phyloP scores from a whole-genome alignment of 2,797 vertebrate genomes.

The Heteromormyrus szaboi region DNA sequence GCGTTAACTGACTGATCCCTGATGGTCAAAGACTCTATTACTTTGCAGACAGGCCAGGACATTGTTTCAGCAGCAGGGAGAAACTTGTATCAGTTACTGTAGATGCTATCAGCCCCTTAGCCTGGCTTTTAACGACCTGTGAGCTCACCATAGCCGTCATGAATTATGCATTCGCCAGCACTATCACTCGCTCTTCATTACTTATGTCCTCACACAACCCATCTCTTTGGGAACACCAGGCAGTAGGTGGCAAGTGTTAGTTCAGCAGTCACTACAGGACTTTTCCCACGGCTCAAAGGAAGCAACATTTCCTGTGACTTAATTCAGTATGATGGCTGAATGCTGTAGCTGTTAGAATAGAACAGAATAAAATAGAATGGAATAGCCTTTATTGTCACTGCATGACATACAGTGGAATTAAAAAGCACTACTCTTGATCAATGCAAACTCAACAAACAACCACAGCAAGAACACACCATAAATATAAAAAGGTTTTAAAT shows the following conservation, averaged over 20 bases:
- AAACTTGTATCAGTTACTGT: constrained; percentile 27
- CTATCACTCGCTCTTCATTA: neutral
- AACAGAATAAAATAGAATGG: neutral
- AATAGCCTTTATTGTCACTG: neutral
- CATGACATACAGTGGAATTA: neutral
- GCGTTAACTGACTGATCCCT: neutral
- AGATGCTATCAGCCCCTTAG: neutral
- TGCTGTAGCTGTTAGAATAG: neutral
- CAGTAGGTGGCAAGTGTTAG: neutral
- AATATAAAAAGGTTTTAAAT: neutral
- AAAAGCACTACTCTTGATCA: neutral
- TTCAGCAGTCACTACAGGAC: neutral
- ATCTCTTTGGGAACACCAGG: neutral
- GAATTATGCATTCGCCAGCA: neutral
- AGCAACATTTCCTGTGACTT: neutral
- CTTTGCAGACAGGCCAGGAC: constrained; percentile 9
- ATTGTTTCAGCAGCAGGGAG: constrained; percentile 23
- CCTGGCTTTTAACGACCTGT: neutral
- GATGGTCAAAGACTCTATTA: neutral
- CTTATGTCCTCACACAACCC: neutral
- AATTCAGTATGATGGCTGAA: neutral
- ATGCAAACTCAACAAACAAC: neutral
- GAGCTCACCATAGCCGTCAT: neutral
- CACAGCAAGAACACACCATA: neutral
- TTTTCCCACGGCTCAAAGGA: neutral